These are phyloP conservation scores for Pomacea maculata DNA, from an alignment of 1,140 invertebrate genomes.

Conservation along the genomic window DNA sequence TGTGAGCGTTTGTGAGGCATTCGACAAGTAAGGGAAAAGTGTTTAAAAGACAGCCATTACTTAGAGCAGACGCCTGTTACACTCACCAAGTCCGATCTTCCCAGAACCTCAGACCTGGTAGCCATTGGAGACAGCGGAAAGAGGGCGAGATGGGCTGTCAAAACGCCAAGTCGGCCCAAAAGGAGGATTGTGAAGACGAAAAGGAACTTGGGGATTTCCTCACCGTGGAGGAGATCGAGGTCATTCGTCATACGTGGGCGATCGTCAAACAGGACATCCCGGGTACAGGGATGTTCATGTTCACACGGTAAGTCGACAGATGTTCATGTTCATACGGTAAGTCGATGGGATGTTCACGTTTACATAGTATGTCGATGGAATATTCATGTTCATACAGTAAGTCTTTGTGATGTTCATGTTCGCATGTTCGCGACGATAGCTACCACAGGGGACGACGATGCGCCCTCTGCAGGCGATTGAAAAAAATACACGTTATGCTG, in stretches of 20 bases:
- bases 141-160: slow-evolving; percentile 19
- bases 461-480: too few relatives aligned
- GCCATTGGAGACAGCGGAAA: neutral
- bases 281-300: slow-evolving; percentile 30
- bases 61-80: too few relatives aligned
- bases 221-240: slow-evolving; percentile 21
- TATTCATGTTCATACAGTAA: slow-evolving; percentile 29
- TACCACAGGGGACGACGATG: too few relatives aligned
- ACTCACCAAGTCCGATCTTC: too few relatives aligned
- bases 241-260: slow-evolving; percentile 26
- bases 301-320: slow-evolving; percentile 24
- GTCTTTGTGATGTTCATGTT: neutral
- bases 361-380: slow-evolving; percentile 19
- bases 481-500: too few relatives aligned
- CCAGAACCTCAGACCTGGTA: too few relatives aligned
- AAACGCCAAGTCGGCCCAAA: slow-evolving; percentile 13
- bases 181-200: neutral
- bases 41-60: too few relatives aligned
- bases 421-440: neutral
- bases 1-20: too few relatives aligned
- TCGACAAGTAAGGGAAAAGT: too few relatives aligned
- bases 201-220: slow-evolving; percentile 25
- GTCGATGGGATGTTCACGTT: slow-evolving; percentile 27
- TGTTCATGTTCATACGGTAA: slow-evolving; percentile 29
- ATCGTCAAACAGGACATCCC: slow-evolving; percentile 29